phyloP scores from a whole-genome alignment of 1,140 invertebrate genomes.

The Drosophila nigromelanica region DNA sequence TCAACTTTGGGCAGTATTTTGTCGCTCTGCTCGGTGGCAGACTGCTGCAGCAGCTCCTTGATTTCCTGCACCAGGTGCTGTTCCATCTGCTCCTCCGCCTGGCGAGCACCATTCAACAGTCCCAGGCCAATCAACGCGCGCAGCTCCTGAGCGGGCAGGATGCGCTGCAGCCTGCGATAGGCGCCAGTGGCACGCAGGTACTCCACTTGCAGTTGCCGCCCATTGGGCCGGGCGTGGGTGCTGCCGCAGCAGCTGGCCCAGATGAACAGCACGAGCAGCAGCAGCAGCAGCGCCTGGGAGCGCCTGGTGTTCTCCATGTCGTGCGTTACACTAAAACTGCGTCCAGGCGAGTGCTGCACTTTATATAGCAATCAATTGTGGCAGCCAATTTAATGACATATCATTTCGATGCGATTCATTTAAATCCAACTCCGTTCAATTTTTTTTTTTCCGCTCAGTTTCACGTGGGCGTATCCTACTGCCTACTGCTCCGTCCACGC shows the following conservation, averaged over 20 bases:
- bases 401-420: neutral
- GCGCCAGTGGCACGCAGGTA: constrained; percentile 62
- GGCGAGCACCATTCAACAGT: constrained; percentile 66
- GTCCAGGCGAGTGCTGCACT: constrained; percentile 30
- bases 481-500: constrained; percentile 2
- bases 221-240: constrained; percentile 8
- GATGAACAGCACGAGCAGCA: constrained; percentile 21
- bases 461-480: constrained; percentile 29
- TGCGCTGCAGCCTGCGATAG: constrained; percentile 63
- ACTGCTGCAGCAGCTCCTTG: constrained; percentile 55
- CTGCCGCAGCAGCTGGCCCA: constrained; percentile 15
- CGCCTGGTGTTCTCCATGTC: constrained; percentile 18
- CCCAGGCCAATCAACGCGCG: constrained; percentile 62
- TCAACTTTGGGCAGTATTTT: constrained; percentile 56
- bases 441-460: constrained; percentile 58
- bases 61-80: constrained; percentile 59
- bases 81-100: constrained; percentile 71
- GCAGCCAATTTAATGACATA: neutral
- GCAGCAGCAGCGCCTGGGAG: constrained; percentile 28
- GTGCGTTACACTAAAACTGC: constrained; percentile 39
- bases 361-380: constrained; percentile 46
- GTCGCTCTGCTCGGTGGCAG: constrained; percentile 25
- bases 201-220: constrained; percentile 58
- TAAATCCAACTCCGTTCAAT: neutral
- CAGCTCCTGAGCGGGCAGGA: constrained; percentile 59